phyloP scores from a whole-genome alignment of 1,140 invertebrate genomes.

The Asobara japonica region DNA sequence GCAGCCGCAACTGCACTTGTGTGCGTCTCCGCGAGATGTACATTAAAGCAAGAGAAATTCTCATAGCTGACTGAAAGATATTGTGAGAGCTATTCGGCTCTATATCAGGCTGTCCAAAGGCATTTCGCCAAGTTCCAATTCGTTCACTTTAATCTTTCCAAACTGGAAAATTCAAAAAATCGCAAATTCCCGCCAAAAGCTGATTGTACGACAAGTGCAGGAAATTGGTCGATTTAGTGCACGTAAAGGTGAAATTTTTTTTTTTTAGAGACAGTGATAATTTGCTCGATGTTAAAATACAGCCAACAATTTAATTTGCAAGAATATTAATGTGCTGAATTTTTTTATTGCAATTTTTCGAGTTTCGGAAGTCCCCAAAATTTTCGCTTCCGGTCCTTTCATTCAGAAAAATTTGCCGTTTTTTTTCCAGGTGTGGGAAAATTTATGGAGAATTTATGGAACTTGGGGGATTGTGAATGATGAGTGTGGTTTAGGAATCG shows the following conservation, averaged over 20 bases:
- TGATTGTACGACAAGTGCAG: too few relatives aligned
- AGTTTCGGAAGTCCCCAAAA: background rate
- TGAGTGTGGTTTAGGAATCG: background rate
- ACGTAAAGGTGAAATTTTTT: too few relatives aligned
- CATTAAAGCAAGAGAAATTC: background rate
- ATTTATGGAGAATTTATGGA: background rate
- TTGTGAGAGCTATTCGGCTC: background rate
- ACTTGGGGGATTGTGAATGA: background rate
- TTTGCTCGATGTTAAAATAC: too few relatives aligned
- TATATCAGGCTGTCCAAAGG: background rate
- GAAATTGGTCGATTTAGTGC: too few relatives aligned
- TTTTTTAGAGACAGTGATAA: background rate
- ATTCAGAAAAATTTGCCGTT: background rate
- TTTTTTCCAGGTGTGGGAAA: background rate
- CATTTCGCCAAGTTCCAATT: background rate
- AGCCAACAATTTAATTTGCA: background rate
- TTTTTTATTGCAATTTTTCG: background rate
- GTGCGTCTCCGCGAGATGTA: slow-evolving; percentile 23
- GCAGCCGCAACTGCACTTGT: slow-evolving; percentile 56
- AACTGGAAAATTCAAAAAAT: background rate
- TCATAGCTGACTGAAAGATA: background rate
- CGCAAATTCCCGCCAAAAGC: background rate
- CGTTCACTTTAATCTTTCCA: background rate
- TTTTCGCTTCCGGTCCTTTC: background rate
- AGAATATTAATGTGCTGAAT: background rate